Evolutionary conservation across 2,888 invertebrate species (phyloP), one percentile per base, ranked within the genome.

Genomic region (Plemyria rubiginata): DNA sequence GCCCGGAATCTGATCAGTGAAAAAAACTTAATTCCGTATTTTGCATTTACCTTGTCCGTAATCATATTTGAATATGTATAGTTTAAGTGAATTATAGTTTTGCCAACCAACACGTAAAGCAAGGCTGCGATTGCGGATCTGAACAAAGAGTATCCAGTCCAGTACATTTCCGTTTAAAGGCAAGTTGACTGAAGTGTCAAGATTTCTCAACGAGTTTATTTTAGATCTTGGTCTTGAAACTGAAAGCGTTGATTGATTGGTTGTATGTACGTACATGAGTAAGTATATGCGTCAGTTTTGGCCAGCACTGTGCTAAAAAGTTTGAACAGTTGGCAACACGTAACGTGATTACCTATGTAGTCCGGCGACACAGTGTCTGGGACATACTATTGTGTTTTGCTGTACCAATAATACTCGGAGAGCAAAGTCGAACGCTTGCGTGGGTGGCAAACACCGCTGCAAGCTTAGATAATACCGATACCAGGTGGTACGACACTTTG

Each of bases 291-390:
- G 45, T 38, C 22, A 52, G 13, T 49, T 28, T 57, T 41, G 46
- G 48, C 32, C 49, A 53, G 22, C 12, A 43, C 48, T 66, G 63
- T 71, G 45, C 45, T 72, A 74, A 70, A 67, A 68, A 72, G 70
- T 66, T 73, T 71, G 71, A 72, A 70, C 68, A 75, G 79, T 84
- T 87, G 88, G 84, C 88, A 87, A 81, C n/a, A n/a, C 79, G 74
- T 70, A 77, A 69, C 69, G 80, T 79, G 81, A 84, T 82, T 80
- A 85, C 84, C 83, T 77, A 85, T 84, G 82, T 77, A 77, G 77
- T 71, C 71, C 70, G 91, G 90, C 90, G 90, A 86, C 91, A 80
- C 78, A 75, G 78, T 78, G 90, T 91, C 91, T 91, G 82, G 81
- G 81, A 70, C 79, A 79, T 74, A 79, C 79, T 73, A 86, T 87